Base-by-base conservation (phyloP, 2,888 invertebrate genomes). In the Drosophila quinaria region DNA sequence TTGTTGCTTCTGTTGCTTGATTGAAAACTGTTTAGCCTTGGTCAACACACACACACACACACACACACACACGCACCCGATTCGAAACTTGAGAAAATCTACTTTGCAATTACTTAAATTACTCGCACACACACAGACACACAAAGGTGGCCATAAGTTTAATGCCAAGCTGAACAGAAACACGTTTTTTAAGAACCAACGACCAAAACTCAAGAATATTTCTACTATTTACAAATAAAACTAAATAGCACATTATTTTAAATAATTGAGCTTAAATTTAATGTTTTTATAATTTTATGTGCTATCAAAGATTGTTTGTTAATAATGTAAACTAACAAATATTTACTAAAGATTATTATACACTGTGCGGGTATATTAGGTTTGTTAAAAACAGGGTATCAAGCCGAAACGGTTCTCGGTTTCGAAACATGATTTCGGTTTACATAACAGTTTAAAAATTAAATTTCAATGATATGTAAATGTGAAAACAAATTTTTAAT, bases 1-100 rank as follows among this genome's bases (percentile, higher is more conserved):
- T 50, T 35, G 13, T 35, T 35, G 35, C 35, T 29, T 25, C 29
- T 70, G 49, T 54, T 56, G 29, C 17, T 61, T 52, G 62, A 76
- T 76, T 74, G 70, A 62, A 77, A 70, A 79, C 49, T 61, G 37
- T 70, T 62, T 79, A 58, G 74, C 76, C 65, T 77, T 79, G 75
- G 29, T 33, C 50, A 62, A 44, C 50, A 60, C 46, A 41, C 49
- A 41, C 59, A 35, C 47, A 11, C 46, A 54, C 29, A 41, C 64
- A 35, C 29, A 49, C 22, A 41, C 64, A 35, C 47, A n/a, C 46
- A 54, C 29, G 42, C 22, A 9, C 17, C 25, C n/a, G n/a, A 42
- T 47, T 69, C 69, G 44, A 61, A 69, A 69, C 69, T 52, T 65
- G 64, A 69, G 73, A 64, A 69, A 78, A 78, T 65, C 42, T 37